Conservation (phyloP, 2,113 vertebrate genomes). For the Stegastes partitus region DNA sequence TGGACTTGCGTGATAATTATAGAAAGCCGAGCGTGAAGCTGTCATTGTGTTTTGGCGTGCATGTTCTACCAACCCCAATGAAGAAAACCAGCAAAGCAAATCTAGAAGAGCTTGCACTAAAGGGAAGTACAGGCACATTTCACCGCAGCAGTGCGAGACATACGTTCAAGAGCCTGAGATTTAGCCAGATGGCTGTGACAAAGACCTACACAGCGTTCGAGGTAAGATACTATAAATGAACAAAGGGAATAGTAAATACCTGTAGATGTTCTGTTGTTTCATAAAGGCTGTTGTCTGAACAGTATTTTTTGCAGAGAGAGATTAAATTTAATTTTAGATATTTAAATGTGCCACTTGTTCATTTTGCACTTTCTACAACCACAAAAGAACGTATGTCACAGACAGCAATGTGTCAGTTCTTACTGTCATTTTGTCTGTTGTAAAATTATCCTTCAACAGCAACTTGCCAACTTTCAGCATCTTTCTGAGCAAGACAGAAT, state of each 20-base stretch:
- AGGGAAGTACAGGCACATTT: slow-evolving; percentile 39
- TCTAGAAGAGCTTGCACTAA: background rate
- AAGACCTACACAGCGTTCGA: accelerated
- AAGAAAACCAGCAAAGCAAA: slow-evolving; percentile 1
- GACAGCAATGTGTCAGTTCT: no score
- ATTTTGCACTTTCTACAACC: no score
- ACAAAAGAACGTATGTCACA: no score
- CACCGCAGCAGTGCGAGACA: background rate
- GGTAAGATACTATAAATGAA: slow-evolving; percentile 33
- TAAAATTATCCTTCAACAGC: no score
- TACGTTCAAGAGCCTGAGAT: slow-evolving; percentile 7
- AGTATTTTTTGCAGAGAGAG: no score
- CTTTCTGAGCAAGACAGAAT: no score
- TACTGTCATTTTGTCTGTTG: no score
- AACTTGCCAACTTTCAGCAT: no score
- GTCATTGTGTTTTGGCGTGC: background rate
- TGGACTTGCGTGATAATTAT: background rate
- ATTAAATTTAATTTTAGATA: no score
- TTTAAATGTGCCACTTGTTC: no score
- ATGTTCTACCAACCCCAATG: background rate
- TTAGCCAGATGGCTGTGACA: slow-evolving; percentile 19
- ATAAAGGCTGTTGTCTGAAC: no score
- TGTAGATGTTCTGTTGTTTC: background rate
- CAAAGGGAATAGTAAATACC: background rate
- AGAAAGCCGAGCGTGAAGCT: background rate